Base-by-base conservation (phyloP, 2,797 vertebrate species). In the Falco peregrinus region DNA sequence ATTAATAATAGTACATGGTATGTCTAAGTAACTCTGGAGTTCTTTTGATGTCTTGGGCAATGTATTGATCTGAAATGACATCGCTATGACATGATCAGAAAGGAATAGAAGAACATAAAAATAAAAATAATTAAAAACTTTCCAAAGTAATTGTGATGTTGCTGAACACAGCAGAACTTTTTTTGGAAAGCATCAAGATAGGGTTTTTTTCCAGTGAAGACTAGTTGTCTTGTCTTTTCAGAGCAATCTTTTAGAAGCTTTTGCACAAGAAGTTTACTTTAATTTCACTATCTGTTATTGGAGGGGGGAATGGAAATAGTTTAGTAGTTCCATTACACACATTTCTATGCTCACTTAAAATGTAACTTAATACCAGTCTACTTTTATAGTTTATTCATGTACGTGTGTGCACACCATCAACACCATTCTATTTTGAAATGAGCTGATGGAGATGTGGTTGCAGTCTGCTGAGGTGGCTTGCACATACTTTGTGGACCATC, bases 51-150 rank as follows among this genome's bases (percentile, higher is more conserved):
- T 90, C 37, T 57, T 71, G 75, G 81, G 56, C 45, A 56, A 16
- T 71, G 17, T 51, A 37, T 81, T 85, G 63, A 54, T 91, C 65
- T 85, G 77, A 82, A 93, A 68, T 84, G 13, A 53, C 67, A 92
- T 89, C 64, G 9, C 28, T 69, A 9, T 84, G 35, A 61, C 12
- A 14, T 63, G 43, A 69, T 94, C 53, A 84, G 94, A 93, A 93
- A 93, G 51, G 43, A 80, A 60, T 8, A 60, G 71, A 69, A 50
- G 37, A 87, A 75, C 16, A 13, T 71, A 54, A 80, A 31, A 78
- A 71, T 9, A 45, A 22, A 79, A 35, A 19, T 67, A 73, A 79
- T 79, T 65, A 79, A 51, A 67, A 85, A 24, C 81, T 75, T 39
- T 50, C 9, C 11, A 8, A 43, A 74, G 59, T 61, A 69, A 15